Base-by-base conservation (phyloP, 2,888 invertebrate genomes). In the Eilema sororculum region DNA sequence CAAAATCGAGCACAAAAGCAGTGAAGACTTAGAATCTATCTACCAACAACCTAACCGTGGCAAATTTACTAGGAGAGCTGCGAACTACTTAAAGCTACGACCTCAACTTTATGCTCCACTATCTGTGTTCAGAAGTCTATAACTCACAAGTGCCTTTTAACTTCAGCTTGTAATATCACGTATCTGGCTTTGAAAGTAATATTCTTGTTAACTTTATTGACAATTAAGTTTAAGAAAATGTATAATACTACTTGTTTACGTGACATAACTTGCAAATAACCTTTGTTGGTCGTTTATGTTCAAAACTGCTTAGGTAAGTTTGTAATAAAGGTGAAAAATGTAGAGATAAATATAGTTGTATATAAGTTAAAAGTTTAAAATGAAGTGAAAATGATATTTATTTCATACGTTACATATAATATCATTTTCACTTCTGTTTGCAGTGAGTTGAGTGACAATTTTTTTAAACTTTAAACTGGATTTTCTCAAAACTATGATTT, bases 31-130 rank as follows among this genome's bases (percentile, higher is more conserved):
- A 60, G 60, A 28, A 20, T n/a, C 33, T n/a, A 60, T 52, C n/a
- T 60, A n/a, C 28, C 30, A 25, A 58, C 58, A 58, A 16, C 30
- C 16, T 24, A 22, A 16, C 20, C 41, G 62, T 62, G 33, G 62
- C 20, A 22, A 62, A 24, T 56, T 60, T 60, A 37, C 61, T 30
- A 62, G 30, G 61, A 46, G 16, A 22, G n/a, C 59, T 61, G 20
- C 56, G 33, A 16, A 30, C 13, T 24, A 56, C 67, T 62, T 37
- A 57, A 56, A 60, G 60, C 60, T 60, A 60, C 33, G 60, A 60
- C 30, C n/a, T 65, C 24, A 52, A 70, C 68, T 75, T 79, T 68
- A 72, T 74, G 57, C 33, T 13, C 10, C 28, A 25, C 62, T 75
- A 70, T n/a, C n/a, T 71, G 56, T 16, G 46, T 58, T 28, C 22